Conservation (phyloP, 2,113 vertebrate species). For the Notothenia coriiceps region DNA sequence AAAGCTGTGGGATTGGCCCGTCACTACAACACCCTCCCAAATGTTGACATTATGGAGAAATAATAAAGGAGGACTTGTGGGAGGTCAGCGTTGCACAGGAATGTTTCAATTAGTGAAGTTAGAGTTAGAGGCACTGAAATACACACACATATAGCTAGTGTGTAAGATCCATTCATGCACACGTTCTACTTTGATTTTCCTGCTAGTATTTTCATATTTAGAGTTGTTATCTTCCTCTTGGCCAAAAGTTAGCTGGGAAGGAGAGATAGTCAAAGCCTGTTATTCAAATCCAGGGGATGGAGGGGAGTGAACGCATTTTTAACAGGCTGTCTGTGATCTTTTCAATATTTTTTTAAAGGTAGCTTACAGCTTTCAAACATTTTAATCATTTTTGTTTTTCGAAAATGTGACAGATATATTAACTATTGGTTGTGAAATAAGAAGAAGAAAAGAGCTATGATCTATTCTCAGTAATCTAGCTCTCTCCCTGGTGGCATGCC, state of each 20-base stretch:
- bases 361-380: too few relatives aligned
- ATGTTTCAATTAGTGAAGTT: conserved; percentile 54
- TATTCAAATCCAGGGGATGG: background rate
- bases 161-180: background rate
- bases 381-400: background rate
- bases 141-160: background rate
- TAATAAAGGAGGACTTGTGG: conserved; percentile 30
- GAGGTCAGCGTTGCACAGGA: conserved; percentile 38
- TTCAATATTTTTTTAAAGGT: background rate
- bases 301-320: background rate
- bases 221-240: background rate
- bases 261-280: background rate
- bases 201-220: background rate
- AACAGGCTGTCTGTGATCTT: background rate
- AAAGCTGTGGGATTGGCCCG: conserved; percentile 22
- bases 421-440: background rate
- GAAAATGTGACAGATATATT: background rate
- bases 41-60: conserved; percentile 32
- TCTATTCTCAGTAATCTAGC: background rate
- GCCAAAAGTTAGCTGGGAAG: background rate
- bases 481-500: conserved; percentile 22
- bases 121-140: background rate
- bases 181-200: background rate
- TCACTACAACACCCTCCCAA: background rate
- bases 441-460: background rate